phyloP scores from a whole-genome alignment of 2,888 invertebrate genomes.

The Hanleya hanleyi region DNA sequence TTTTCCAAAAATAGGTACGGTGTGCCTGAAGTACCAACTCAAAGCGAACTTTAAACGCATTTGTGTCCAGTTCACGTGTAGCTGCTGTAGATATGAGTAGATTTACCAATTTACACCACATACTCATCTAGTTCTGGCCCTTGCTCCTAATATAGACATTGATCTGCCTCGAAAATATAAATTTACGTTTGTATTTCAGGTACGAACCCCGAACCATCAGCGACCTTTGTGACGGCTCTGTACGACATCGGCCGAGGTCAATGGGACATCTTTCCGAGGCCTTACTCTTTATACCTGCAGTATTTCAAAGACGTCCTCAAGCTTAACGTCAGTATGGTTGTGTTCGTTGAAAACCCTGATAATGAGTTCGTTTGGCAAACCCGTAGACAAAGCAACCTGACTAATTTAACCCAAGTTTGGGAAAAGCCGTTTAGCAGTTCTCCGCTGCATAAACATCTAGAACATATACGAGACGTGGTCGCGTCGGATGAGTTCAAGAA shows the following conservation, averaged over 20 bases:
- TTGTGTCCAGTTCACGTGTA: too few species aligned
- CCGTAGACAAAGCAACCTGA: not conserved
- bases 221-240: constrained; percentile 67
- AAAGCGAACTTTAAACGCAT: too few species aligned
- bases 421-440: not conserved
- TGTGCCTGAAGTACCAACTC: too few species aligned
- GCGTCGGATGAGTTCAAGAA: constrained; percentile 25
- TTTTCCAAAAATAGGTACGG: too few species aligned
- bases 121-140: too few species aligned
- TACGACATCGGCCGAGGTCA: constrained; percentile 67
- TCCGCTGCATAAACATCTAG: not conserved
- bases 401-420: not conserved
- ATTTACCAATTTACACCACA: too few species aligned
- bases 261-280: constrained; percentile 65
- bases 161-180: too few species aligned
- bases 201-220: not conserved
- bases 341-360: constrained; percentile 27
- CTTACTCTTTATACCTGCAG: constrained; percentile 58
- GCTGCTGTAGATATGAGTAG: too few species aligned
- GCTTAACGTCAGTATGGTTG: constrained; percentile 33
- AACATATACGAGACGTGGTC: constrained; percentile 29
- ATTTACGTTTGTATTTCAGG: too few species aligned
- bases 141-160: too few species aligned
- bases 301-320: constrained; percentile 46
- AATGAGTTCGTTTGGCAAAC: constrained; percentile 11